Evolutionary conservation across 2,797 vertebrate genomes (phyloP).

Genomic region (Synaphobranchus kaupii): DNA sequence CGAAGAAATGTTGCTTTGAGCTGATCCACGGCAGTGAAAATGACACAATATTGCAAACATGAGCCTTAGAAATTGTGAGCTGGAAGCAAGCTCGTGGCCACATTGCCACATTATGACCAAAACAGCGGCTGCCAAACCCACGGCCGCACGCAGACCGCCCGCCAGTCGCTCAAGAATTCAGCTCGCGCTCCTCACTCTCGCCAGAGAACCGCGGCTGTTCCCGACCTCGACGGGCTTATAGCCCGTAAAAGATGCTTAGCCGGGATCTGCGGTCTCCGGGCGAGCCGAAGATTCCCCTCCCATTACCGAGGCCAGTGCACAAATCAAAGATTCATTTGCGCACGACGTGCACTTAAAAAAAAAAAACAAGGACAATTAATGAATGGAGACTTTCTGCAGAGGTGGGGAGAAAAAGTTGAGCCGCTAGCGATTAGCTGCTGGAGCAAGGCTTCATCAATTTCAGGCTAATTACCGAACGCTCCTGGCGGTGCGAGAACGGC

Average conservation of each 20-base stretch:
- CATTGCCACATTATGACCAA: not conserved
- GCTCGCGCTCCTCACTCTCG: not conserved
- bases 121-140: not conserved
- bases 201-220: not conserved
- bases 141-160: not conserved
- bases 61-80: not conserved
- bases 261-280: conserved; percentile 39
- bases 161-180: not conserved
- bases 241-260: conserved; percentile 41
- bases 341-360: conserved; percentile 40
- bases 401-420: conserved; percentile 70
- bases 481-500: conserved; percentile 74
- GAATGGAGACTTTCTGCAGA: conserved; percentile 77
- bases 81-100: not conserved
- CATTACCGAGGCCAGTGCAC: conserved; percentile 62
- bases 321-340: conserved; percentile 73
- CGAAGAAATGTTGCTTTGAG: not conserved
- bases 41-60: not conserved
- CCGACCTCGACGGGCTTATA: conserved; percentile 6
- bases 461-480: conserved; percentile 79
- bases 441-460: conserved; percentile 79
- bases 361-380: conserved; percentile 57
- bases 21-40: not conserved
- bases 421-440: conserved; percentile 77
- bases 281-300: conserved; percentile 39